Base-by-base conservation (phyloP, 2,797 vertebrate species). In the Onychomys arenicola region DNA sequence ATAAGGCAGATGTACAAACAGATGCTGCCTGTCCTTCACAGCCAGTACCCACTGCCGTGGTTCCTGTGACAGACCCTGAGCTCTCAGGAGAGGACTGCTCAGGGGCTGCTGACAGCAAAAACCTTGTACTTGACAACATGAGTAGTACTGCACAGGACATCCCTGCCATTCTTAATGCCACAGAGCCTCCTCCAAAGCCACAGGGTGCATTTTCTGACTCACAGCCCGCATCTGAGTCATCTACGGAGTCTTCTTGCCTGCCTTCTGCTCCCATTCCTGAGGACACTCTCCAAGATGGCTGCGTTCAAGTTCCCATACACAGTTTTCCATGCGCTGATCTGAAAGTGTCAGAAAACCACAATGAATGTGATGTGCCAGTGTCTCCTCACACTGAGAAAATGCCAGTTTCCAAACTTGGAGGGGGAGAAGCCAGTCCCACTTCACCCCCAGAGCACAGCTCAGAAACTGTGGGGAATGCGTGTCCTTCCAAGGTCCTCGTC, bases 401-500 rank as follows among this genome's bases (percentile, higher is more conserved):
- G 2, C 40, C 46, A 8, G 27, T 55, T 57, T 71, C 46, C 59
- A 65, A 43, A 88, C 67, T 37, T 63, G 77, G 2, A 65, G 85
- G 9, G 14, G 71, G 49, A 89, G 95, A 95, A 67, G 43, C 65
- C 21, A 95, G 55, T 37, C 37, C 49, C 81, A 78, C 65, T 84
- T 65, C 83, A 43, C 80, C 90, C 5, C 8, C 34, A 81, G 90
- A 96, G 82, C 96, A 77, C 3, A 88, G 76, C 61, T 34, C 43
- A 3, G 95, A 94, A 85, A 63, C 85, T 10, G 49, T 32, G 71
- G 81, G 82, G 59, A 32, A 25, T 27, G 93, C 94, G 63, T 34
- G 69, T 59, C 97, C 94, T 2, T 95, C 97, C 81, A 98, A 91
- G 82, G 96, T 98, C 77, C 96, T 97, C 2, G 96, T 98, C 55